Evolutionary conservation across 37 sponge, comb jelly and placozoan genomes (phyloP).

Genomic region (Dysidea cf. avara): DNA sequence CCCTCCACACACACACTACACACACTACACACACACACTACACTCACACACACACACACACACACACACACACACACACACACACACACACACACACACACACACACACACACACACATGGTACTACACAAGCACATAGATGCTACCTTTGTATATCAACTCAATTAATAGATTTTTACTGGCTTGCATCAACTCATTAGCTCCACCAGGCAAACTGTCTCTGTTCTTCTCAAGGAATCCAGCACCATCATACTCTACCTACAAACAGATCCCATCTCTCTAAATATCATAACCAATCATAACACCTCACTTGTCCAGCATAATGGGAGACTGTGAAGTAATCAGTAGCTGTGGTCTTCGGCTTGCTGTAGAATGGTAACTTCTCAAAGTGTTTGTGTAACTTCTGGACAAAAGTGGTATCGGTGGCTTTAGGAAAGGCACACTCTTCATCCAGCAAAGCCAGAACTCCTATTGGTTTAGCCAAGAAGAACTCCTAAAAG

Average conservation of each 20-base stretch:
- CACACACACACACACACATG: too few species aligned
- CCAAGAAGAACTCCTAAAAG: conserved; percentile 63
- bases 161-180: conserved; percentile 56
- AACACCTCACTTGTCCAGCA: conserved; percentile 71
- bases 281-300: too few species aligned
- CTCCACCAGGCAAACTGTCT: conserved; percentile 68
- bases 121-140: too few species aligned
- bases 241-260: conserved; percentile 60
- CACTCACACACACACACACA: too few species aligned
- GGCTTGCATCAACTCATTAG: conserved; percentile 59
- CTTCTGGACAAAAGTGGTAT: conserved; percentile 60
- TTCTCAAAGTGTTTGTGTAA: conserved; percentile 55
- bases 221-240: conserved; percentile 86
- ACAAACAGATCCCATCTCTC: neutral
- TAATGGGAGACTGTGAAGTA: conserved; percentile 64
- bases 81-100: too few species aligned
- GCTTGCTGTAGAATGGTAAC: conserved; percentile 33
- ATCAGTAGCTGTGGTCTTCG: conserved; percentile 57
- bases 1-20: too few species aligned
- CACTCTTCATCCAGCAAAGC: conserved; percentile 77
- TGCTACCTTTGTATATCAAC: conserved; percentile 59
- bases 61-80: too few species aligned
- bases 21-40: too few species aligned
- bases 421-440: conserved; percentile 68
- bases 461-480: conserved; percentile 68